phyloP scores from a whole-genome alignment of 2,888 invertebrate species.

The Toxonevra muliebris region DNA sequence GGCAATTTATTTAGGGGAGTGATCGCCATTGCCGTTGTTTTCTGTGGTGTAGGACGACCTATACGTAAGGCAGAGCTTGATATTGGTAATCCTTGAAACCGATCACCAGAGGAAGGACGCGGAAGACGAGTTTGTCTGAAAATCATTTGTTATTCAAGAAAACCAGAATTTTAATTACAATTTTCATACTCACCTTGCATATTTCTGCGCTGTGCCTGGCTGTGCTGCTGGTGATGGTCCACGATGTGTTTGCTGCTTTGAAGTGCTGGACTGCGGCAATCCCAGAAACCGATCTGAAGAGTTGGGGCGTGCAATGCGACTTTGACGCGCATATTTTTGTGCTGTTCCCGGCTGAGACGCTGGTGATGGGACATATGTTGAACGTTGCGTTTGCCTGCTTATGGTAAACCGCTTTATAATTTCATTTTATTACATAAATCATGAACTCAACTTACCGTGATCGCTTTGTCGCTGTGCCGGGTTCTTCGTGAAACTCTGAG shows the following conservation, averaged over 20 bases:
- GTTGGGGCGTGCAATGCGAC: background rate
- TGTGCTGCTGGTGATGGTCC: no score
- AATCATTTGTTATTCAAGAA: no score
- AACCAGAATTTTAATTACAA: no score
- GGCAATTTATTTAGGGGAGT: slow-evolving; percentile 40
- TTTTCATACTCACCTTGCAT: no score
- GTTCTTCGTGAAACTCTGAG: slow-evolving; percentile 54
- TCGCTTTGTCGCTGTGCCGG: slow-evolving; percentile 40
- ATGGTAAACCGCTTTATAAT: slow-evolving; percentile 4
- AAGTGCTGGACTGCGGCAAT: no score
- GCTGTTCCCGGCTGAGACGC: slow-evolving; percentile 31
- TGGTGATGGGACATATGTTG: slow-evolving; percentile 7
- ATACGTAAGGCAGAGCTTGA: slow-evolving; percentile 18
- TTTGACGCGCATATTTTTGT: slow-evolving; percentile 37
- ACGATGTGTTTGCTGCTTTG: no score
- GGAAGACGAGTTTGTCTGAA: slow-evolving; percentile 48
- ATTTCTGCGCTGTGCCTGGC: no score
- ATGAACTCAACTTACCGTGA: slow-evolving; percentile 44
- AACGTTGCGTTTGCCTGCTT: slow-evolving; percentile 14
- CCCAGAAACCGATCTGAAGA: background rate
- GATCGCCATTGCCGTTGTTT: slow-evolving; percentile 32
- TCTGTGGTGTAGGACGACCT: slow-evolving; percentile 43
- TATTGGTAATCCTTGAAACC: slow-evolving; percentile 11
- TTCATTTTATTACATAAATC: slow-evolving; percentile 6
- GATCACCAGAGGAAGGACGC: slow-evolving; percentile 43